Evolutionary conservation across 2,888 invertebrate species (phyloP), one percentile per base, ranked within the genome.

Genomic region (Trichopoda pennipes): DNA sequence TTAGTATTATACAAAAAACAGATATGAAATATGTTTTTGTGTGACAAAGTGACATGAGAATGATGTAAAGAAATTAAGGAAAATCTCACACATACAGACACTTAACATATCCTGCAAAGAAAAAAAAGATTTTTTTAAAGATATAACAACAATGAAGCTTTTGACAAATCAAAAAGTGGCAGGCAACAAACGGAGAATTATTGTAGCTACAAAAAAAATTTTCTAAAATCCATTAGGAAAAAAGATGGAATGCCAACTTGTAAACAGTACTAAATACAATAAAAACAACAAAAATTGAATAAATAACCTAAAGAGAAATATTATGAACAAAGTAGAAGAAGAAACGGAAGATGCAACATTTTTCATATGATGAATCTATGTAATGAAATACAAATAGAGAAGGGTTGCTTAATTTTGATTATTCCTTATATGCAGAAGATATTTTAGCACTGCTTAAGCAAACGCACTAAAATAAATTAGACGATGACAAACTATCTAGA

Each of bases 141-240:
- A 84, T 63, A 56, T 66, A 56, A 73, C 55, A 66, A 78, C 51
- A 82, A 80, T 73, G 49, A 60, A 78, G 32, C 73, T 55, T 81
- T 86, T 86, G 85, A 86, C 85, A 88, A 89, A 89, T 89, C 88
- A 88, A 87, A 88, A 86, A 87, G 86, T 82, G 38, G 58, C 60
- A 68, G 42, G 42, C 53, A 86, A 8, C 35, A 16, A 35, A 8
- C 0, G 42, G 14, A 47, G 42, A 32, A 38, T 49, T 14, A 47
- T 6, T 1, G 8, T 21, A 47, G 1, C 2, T 35, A 19, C 66
- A 19, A 21, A 19, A 17, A 17, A 51, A 63, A 17, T 17, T 28
- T 42, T 4, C 35, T 38, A 44, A 51, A 72, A 51, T 9, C 64
- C 42, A 72, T 58, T 72, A 44, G 56, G 32, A 73, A 35, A 42